Conservation (phyloP, 2,888 invertebrate species). For the Helicoverpa assulta region DNA sequence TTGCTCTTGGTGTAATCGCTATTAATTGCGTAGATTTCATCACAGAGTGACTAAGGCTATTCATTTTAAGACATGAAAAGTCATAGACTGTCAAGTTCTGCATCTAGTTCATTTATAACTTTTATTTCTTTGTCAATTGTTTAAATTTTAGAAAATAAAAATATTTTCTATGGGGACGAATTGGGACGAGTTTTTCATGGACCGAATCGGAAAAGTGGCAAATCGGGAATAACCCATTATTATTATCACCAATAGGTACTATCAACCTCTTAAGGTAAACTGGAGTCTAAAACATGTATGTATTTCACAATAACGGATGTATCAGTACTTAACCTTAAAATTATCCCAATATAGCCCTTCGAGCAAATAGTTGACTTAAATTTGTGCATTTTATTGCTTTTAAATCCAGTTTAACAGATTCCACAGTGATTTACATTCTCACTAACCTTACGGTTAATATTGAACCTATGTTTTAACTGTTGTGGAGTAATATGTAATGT, state of each 20-base stretch:
- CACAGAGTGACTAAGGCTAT: too few relatives aligned
- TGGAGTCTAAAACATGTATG: not conserved
- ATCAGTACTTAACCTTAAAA: not conserved
- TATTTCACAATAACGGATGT: slow-evolving; percentile 15
- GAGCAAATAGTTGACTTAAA: not conserved
- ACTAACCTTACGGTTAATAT: slow-evolving; percentile 25
- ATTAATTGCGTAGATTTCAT: slow-evolving; percentile 19
- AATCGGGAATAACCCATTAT: too few relatives aligned
- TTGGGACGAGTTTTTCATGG: too few relatives aligned
- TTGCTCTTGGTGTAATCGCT: slow-evolving; percentile 20
- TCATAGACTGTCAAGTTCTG: too few relatives aligned
- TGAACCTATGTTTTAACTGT: slow-evolving; percentile 31
- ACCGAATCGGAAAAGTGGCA: too few relatives aligned
- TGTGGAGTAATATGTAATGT: slow-evolving; percentile 52
- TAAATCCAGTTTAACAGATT: not conserved
- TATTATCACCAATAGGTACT: too few relatives aligned
- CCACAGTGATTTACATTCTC: slow-evolving; percentile 10
- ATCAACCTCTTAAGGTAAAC: too few relatives aligned
- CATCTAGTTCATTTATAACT: too few relatives aligned
- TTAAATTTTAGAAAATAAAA: too few relatives aligned
- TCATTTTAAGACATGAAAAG: too few relatives aligned
- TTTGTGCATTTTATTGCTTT: slow-evolving; percentile 8
- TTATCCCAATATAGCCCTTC: not conserved
- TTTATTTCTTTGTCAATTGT: too few relatives aligned
- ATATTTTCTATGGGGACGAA: too few relatives aligned